A percentile compares a stretch with the other conserved stretches of the same genome.
Evolutionary conservation across 1,140 invertebrate genomes (phyloP).

Genomic region (Cydia splendana): DNA sequence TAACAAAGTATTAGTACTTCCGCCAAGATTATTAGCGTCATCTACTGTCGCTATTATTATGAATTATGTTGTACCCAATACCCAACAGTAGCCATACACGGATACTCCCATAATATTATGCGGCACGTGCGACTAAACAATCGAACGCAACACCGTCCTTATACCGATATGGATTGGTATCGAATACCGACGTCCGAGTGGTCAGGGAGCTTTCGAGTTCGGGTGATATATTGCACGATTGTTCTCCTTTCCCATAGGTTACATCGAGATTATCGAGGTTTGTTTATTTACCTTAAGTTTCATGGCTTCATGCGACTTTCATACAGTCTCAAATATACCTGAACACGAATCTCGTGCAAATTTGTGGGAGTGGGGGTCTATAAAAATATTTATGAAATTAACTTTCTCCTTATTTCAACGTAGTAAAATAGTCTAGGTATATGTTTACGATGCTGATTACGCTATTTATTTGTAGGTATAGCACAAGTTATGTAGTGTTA

Average conservation of each 20-base stretch:
- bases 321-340: no score
- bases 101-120: background rate
- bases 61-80: background rate
- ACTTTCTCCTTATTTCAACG: no score
- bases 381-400: no score
- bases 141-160: constrained; percentile 9
- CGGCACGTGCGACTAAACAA: constrained; percentile 20
- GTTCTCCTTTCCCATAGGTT: constrained; percentile 2
- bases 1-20: no score
- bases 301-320: background rate
- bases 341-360: no score
- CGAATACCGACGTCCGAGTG: constrained; percentile 3
- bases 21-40: background rate
- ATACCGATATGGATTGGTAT: constrained; percentile 25
- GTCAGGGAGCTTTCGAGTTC: constrained; percentile 10
- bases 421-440: background rate
- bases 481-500: background rate
- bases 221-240: constrained; percentile 22
- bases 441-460: background rate
- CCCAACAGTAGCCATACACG: background rate
- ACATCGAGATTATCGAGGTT: constrained; percentile 3
- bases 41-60: constrained; percentile 14
- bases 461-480: background rate
- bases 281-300: constrained; percentile 3
- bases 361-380: no score